Evolutionary conservation across 1,140 invertebrate species (phyloP).

Genomic region (Tetramorium parvispinum): DNA sequence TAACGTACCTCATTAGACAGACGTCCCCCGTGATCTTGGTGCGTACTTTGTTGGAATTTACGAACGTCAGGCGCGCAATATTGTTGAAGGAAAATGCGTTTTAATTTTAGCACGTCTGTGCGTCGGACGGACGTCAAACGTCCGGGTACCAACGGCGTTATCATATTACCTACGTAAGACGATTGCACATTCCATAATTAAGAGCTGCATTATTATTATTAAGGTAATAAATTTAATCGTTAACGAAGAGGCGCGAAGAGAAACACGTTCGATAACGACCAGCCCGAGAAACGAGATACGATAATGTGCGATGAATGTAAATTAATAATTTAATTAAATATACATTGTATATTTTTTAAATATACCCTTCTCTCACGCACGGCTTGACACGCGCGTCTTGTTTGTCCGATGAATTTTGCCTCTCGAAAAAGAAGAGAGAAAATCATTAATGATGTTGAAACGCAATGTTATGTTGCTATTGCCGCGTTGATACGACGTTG

Average conservation of each 20-base stretch:
- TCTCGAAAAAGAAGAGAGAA: background rate
- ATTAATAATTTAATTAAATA: background rate
- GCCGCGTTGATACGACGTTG: background rate
- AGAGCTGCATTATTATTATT: background rate
- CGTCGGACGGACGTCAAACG: background rate
- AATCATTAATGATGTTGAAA: background rate
- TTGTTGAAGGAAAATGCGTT: slow-evolving; percentile 41
- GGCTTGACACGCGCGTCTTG: background rate
- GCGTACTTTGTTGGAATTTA: slow-evolving; percentile 46
- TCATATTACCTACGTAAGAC: background rate
- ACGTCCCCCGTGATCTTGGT: background rate
- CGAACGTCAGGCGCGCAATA: slow-evolving; percentile 12
- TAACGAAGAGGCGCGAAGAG: background rate
- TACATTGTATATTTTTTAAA: background rate
- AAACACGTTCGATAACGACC: background rate
- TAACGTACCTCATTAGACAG: slow-evolving; percentile 27
- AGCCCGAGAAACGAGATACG: background rate
- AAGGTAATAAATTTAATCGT: slow-evolving; percentile 1
- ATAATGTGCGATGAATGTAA: background rate
- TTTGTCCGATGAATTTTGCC: background rate
- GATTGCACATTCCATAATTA: background rate
- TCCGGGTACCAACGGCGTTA: background rate
- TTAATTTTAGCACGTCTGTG: slow-evolving; percentile 43
- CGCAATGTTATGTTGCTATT: background rate
- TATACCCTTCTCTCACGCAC: background rate